These are phyloP conservation scores for Neoaliturus tenellus DNA, from an alignment of 2,888 invertebrate genomes.

Conservation along the genomic window DNA sequence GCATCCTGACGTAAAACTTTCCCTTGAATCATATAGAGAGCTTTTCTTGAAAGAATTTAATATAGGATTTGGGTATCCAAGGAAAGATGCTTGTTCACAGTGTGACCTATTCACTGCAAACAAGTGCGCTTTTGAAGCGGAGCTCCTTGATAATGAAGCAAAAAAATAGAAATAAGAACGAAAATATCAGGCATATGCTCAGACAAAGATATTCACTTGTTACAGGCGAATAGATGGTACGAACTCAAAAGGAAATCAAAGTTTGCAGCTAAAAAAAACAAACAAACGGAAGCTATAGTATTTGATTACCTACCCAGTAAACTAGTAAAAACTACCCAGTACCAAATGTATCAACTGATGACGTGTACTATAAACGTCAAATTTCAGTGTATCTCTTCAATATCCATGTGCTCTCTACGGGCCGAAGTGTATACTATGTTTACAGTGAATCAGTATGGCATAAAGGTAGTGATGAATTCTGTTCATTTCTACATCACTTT, in stretches of 20 bases:
- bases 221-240: conserved; percentile 44
- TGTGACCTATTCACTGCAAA: conserved; percentile 49
- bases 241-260: conserved; percentile 40
- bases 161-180: conserved; percentile 37
- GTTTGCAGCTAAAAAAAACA: conserved; percentile 25
- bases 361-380: conserved; percentile 39
- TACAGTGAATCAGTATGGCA: conserved; percentile 59
- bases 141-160: conserved; percentile 51
- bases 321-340: conserved; percentile 38
- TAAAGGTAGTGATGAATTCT: conserved; percentile 61
- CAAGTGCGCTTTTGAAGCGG: conserved; percentile 28
- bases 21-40: conserved; percentile 45
- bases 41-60: conserved; percentile 52
- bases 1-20: conserved; percentile 46
- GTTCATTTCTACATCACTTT: conserved; percentile 59
- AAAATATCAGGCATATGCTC: conserved; percentile 42
- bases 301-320: conserved; percentile 45
- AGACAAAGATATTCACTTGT: conserved; percentile 45
- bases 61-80: conserved; percentile 46
- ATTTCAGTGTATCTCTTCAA: conserved; percentile 56
- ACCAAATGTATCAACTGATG: conserved; percentile 39
- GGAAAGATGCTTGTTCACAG: conserved; percentile 49
- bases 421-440: conserved; percentile 51
- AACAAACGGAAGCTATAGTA: conserved; percentile 16
- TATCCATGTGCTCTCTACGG: conserved; percentile 56